These are phyloP conservation scores for Brenthis hecate DNA, from an alignment of 2,888 invertebrate species.

Conservation along the genomic window DNA sequence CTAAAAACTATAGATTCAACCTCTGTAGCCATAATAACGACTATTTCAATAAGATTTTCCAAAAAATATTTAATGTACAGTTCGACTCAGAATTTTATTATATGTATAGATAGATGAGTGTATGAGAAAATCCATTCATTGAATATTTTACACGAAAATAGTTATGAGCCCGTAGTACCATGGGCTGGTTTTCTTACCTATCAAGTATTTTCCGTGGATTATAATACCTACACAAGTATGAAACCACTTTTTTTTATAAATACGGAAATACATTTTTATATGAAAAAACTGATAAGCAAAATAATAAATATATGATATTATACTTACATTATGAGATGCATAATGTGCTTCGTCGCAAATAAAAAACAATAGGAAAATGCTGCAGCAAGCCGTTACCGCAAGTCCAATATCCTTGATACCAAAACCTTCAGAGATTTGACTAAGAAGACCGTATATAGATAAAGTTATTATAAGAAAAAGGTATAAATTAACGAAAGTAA, in stretches of 20 bases:
- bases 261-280: too few relatives aligned
- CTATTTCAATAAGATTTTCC: too few relatives aligned
- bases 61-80: too few relatives aligned
- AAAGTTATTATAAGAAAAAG: conserved; percentile 88
- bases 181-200: too few relatives aligned
- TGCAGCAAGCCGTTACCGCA: conserved; percentile 85
- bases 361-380: conserved; percentile 85
- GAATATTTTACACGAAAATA: too few relatives aligned
- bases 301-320: background rate
- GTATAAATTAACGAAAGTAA: conserved; percentile 86
- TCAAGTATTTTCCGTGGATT: background rate
- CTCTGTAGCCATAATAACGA: too few relatives aligned
- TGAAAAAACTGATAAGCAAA: background rate
- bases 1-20: too few relatives aligned
- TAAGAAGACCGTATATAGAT: conserved; percentile 88
- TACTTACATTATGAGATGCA: conserved; percentile 86
- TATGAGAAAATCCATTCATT: too few relatives aligned
- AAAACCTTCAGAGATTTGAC: conserved; percentile 87
- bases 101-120: too few relatives aligned
- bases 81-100: too few relatives aligned
- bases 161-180: too few relatives aligned
- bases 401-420: conserved; percentile 88
- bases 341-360: conserved; percentile 89
- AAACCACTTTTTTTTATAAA: too few relatives aligned
- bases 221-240: background rate